Conservation (phyloP, 2,113 vertebrate genomes). For the Calyptommatus sinebrachiatus region DNA sequence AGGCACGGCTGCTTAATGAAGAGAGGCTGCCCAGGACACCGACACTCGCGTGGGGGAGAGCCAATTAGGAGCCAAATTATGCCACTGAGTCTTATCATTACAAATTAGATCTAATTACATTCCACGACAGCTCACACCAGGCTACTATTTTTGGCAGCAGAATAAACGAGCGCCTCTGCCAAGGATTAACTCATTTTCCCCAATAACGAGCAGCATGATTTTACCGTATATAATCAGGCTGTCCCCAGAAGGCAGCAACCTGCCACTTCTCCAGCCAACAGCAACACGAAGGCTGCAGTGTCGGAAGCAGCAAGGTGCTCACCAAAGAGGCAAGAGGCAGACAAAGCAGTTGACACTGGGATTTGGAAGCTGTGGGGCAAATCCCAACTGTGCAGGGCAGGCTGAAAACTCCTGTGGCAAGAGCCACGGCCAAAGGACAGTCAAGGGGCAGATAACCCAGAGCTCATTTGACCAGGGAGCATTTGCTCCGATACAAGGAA, state of each 20-base stretch:
- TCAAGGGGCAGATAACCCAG: no score
- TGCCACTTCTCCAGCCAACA: background rate
- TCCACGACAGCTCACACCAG: background rate
- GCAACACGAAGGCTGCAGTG: background rate
- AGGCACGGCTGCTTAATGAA: background rate
- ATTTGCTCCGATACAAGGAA: no score
- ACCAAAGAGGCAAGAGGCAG: background rate
- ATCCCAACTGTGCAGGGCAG: background rate
- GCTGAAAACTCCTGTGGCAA: background rate
- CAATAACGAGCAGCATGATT: background rate
- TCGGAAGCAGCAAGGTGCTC: background rate
- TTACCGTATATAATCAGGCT: background rate
- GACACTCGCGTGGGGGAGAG: background rate
- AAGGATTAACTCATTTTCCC: background rate
- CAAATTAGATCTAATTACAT: constrained; percentile 23
- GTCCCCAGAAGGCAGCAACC: background rate
- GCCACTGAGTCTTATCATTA: constrained; percentile 4
- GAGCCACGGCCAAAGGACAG: no score
- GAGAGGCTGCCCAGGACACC: background rate
- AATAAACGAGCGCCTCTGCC: background rate
- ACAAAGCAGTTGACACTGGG: background rate
- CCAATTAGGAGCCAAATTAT: background rate
- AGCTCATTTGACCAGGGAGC: no score
- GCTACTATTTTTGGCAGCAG: constrained; percentile 1
- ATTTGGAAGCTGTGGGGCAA: no score